Evolutionary conservation across 1,140 invertebrate genomes (phyloP).

Genomic region (Drosophila micromelanica): DNA sequence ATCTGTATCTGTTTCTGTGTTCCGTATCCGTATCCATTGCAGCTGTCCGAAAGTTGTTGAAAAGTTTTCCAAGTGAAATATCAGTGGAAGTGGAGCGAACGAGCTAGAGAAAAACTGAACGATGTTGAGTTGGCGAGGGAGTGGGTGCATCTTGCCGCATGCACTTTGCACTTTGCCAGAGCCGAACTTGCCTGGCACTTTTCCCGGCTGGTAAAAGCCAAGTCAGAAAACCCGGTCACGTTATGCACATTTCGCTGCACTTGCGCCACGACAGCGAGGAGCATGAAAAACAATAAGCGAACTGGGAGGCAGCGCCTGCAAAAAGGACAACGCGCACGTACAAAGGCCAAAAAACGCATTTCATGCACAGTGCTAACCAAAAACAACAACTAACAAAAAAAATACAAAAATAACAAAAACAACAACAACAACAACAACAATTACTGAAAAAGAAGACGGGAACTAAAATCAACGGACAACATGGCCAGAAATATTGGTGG

Average conservation of each 20-base stretch:
- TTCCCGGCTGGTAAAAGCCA: slow-evolving; percentile 58
- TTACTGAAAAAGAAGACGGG: slow-evolving; percentile 11
- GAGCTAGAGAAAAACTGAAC: neutral
- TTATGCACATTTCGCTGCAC: slow-evolving; percentile 80
- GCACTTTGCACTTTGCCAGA: slow-evolving; percentile 33
- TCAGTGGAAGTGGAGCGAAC: slow-evolving; percentile 33
- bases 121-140: no score
- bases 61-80: slow-evolving; percentile 77
- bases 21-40: slow-evolving; percentile 63
- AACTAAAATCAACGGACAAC: slow-evolving; percentile 67
- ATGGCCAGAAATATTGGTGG: slow-evolving; percentile 79
- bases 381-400: slow-evolving; percentile 18
- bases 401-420: slow-evolving; percentile 6
- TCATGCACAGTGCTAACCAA: slow-evolving; percentile 49
- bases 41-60: slow-evolving; percentile 77
- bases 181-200: slow-evolving; percentile 38
- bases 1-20: slow-evolving; percentile 27
- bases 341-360: slow-evolving; percentile 81
- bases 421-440: slow-evolving; percentile 10
- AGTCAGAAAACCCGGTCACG: slow-evolving; percentile 80
- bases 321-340: slow-evolving; percentile 69
- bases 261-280: slow-evolving; percentile 40
- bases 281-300: slow-evolving; percentile 59
- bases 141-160: slow-evolving; percentile 33
- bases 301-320: neutral